These are phyloP conservation scores for Orestias chungarensis DNA, from an alignment of 2,797 vertebrate genomes.

Conservation along the genomic window DNA sequence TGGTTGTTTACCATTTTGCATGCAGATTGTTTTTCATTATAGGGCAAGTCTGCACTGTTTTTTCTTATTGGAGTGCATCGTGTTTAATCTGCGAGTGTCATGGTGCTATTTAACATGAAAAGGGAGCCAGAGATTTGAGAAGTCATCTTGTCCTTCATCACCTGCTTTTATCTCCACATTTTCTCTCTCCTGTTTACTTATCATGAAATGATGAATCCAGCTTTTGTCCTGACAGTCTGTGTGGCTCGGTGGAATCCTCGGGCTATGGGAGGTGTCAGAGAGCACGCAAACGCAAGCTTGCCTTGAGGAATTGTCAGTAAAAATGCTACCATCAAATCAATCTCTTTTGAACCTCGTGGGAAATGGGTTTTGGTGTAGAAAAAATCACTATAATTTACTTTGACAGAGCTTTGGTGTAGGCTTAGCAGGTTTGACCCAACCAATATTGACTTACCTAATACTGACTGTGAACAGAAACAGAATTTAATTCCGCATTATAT, in stretches of 20 bases:
- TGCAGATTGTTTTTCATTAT: slow-evolving; percentile 73
- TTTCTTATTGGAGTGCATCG: slow-evolving; percentile 50
- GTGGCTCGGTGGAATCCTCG: slow-evolving; percentile 57
- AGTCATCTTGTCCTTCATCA: slow-evolving; percentile 74
- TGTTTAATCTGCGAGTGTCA: slow-evolving; percentile 16
- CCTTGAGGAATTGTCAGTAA: slow-evolving; percentile 75
- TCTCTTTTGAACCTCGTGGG: slow-evolving; percentile 65
- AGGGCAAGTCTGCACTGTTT: slow-evolving; percentile 45
- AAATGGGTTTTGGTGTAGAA: slow-evolving; percentile 57
- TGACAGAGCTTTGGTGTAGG: slow-evolving; percentile 20
- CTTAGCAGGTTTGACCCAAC: slow-evolving; percentile 9
- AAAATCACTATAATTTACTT: slow-evolving; percentile 23
- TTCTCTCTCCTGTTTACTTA: slow-evolving; percentile 66
- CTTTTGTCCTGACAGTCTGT: slow-evolving; percentile 69
- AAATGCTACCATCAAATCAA: slow-evolving; percentile 75
- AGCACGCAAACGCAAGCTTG: slow-evolving; percentile 66
- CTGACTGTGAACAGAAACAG: background rate
- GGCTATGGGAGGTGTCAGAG: slow-evolving; percentile 70
- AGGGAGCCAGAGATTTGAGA: slow-evolving; percentile 65
- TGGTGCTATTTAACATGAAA: slow-evolving; percentile 57
- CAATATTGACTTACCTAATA: background rate
- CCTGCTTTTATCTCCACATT: slow-evolving; percentile 67
- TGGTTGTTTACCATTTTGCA: slow-evolving; percentile 78
- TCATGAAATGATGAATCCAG: slow-evolving; percentile 76
- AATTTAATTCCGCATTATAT: background rate